phyloP scores from a whole-genome alignment of 2,888 invertebrate species.

The Panzeria rudis region DNA sequence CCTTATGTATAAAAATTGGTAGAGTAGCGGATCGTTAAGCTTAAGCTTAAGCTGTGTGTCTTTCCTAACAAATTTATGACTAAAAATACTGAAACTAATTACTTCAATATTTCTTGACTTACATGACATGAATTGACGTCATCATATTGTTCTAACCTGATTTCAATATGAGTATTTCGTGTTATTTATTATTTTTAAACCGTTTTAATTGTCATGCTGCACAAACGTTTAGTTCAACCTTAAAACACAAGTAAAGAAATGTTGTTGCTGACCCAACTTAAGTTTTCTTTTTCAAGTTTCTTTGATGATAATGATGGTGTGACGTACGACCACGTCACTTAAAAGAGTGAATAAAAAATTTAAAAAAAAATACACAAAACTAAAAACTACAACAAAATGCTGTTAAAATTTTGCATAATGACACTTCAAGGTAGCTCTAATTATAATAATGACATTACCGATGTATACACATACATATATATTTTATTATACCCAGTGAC shows the following conservation, averaged over 20 bases:
- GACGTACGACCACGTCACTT: slow-evolving; percentile 2
- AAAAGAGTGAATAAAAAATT: not conserved
- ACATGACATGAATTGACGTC: no score
- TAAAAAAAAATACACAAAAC: not conserved
- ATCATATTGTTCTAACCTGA: no score
- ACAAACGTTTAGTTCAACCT: slow-evolving; percentile 32
- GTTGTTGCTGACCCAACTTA: slow-evolving; percentile 47
- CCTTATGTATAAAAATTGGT: no score
- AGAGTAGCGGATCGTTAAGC: no score
- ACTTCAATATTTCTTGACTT: no score
- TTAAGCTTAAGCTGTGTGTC: no score
- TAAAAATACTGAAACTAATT: no score
- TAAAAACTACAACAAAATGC: slow-evolving; percentile 38
- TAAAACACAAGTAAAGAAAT: not conserved
- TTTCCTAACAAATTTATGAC: no score
- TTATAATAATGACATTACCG: slow-evolving; percentile 64
- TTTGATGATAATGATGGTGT: not conserved
- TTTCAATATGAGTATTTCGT: no score
- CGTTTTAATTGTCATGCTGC: not conserved
- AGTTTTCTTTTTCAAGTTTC: not conserved
- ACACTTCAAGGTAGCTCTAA: slow-evolving; percentile 65
- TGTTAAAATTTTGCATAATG: slow-evolving; percentile 69
- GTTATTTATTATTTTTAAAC: no score
- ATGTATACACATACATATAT: not conserved
- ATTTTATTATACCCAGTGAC: no score